Evolutionary conservation across 2,888 invertebrate species (phyloP).

Genomic region (Beris chalybata): DNA sequence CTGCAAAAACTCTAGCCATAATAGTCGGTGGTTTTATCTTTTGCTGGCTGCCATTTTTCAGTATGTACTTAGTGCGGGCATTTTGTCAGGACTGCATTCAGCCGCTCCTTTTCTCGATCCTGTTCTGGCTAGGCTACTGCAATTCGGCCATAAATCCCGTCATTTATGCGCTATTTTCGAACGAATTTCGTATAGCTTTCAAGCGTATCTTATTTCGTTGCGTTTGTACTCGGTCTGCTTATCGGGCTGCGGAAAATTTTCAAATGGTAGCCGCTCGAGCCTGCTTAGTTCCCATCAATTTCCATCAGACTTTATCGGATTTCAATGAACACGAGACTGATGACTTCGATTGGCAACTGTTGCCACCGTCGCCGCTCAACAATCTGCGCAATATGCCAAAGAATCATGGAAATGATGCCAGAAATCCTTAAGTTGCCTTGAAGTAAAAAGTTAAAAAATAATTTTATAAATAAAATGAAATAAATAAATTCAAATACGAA

Average conservation of each 20-base stretch:
- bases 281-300: constrained; percentile 54
- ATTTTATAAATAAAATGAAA: not conserved
- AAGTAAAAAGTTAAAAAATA: constrained; percentile 10
- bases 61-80: constrained; percentile 87
- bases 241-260: constrained; percentile 56
- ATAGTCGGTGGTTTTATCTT: constrained; percentile 96
- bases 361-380: constrained; percentile 38
- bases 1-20: constrained; percentile 93
- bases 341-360: constrained; percentile 53
- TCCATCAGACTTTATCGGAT: constrained; percentile 55
- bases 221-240: constrained; percentile 64
- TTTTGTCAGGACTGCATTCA: constrained; percentile 86
- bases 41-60: constrained; percentile 97
- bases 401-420: constrained; percentile 7
- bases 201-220: constrained; percentile 88
- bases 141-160: constrained; percentile 95
- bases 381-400: constrained; percentile 37
- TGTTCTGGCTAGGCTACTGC: constrained; percentile 97
- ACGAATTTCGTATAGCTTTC: constrained; percentile 93
- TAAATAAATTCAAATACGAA: no score
- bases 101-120: constrained; percentile 81
- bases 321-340: constrained; percentile 50
- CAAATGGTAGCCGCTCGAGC: constrained; percentile 55
- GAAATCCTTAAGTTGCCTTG: constrained; percentile 29
- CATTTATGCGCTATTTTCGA: constrained; percentile 91